Percentiles rank a stretch among this genome's conserved stretches.
Evolutionary conservation across 2,113 vertebrate genomes (phyloP).

Genomic region (Campylorhamphus procurvoides): DNA sequence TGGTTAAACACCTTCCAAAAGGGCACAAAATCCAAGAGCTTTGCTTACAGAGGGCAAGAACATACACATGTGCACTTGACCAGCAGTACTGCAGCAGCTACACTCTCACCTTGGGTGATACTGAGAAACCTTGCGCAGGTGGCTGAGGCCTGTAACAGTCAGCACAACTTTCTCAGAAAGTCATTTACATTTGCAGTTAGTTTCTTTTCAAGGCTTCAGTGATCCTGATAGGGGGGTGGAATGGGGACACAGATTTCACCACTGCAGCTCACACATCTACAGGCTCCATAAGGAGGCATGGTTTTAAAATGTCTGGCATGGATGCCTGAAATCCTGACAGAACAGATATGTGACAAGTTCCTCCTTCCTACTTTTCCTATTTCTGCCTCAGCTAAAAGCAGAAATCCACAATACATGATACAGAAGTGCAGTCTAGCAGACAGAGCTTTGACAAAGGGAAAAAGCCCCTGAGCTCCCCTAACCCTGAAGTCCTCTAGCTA

Average conservation of each 20-base stretch:
- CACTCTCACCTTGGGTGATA: constrained; percentile 26
- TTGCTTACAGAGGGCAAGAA: not conserved
- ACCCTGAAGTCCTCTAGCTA: not conserved
- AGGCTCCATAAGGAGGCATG: not conserved
- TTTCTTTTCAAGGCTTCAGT: constrained; percentile 46
- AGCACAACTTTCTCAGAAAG: constrained; percentile 48
- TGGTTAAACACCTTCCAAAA: not conserved
- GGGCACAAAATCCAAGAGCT: not conserved
- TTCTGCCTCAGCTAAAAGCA: constrained; percentile 2
- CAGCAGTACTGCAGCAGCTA: not conserved
- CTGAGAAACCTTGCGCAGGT: constrained; percentile 38
- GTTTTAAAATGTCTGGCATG: not conserved
- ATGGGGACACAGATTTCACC: not conserved
- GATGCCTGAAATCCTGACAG: not conserved
- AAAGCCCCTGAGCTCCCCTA: not conserved
- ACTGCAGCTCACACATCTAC: not conserved
- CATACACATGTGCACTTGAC: not conserved
- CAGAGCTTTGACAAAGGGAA: not conserved
- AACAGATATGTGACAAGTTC: not conserved
- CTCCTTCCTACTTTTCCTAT: not conserved
- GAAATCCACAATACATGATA: not conserved
- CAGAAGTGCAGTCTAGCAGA: not conserved
- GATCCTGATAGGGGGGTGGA: not conserved
- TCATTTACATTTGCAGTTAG: constrained; percentile 51
- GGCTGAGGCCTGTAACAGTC: constrained; percentile 35